phyloP scores from a whole-genome alignment of 2,888 invertebrate genomes.

The Byasa hedistus region DNA sequence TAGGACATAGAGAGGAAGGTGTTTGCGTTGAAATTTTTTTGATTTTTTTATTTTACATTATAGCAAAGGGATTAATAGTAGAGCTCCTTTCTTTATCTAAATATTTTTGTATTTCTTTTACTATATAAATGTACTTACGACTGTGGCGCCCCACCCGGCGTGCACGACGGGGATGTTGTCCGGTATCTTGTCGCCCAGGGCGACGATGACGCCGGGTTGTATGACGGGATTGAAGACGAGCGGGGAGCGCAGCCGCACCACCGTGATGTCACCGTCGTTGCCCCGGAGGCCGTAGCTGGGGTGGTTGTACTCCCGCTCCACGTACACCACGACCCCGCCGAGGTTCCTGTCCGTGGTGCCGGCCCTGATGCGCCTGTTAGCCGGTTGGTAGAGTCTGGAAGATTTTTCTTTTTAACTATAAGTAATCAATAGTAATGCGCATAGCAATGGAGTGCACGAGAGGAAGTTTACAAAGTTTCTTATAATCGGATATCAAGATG shows the following conservation, averaged over 20 bases:
- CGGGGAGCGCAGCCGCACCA: constrained; percentile 38
- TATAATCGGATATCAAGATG: no score
- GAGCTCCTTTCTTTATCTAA: no score
- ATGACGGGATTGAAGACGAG: constrained; percentile 41
- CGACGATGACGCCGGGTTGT: constrained; percentile 40
- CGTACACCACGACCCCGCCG: constrained; percentile 48
- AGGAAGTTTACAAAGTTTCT: no score
- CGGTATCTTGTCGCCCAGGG: constrained; percentile 35
- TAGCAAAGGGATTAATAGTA: no score
- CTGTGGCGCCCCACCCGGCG: constrained; percentile 53
- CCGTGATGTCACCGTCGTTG: constrained; percentile 49
- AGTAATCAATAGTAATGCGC: no score
- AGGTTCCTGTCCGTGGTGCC: constrained; percentile 49
- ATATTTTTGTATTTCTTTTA: no score
- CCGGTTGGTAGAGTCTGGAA: constrained; percentile 40
- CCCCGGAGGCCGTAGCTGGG: constrained; percentile 41
- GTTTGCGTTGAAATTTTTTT: no score
- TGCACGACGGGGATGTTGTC: constrained; percentile 44
- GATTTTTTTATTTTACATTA: no score
- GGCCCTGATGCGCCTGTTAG: constrained; percentile 51
- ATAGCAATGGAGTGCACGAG: no score
- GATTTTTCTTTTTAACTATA: neutral
- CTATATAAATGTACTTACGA: constrained; percentile 43
- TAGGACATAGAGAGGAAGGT: no score
- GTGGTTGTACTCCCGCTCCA: constrained; percentile 43